Evolutionary conservation across 2,113 vertebrate species (phyloP), one percentile per base, ranked within the genome.

Genomic region (Hippoglossus stenolepis): DNA sequence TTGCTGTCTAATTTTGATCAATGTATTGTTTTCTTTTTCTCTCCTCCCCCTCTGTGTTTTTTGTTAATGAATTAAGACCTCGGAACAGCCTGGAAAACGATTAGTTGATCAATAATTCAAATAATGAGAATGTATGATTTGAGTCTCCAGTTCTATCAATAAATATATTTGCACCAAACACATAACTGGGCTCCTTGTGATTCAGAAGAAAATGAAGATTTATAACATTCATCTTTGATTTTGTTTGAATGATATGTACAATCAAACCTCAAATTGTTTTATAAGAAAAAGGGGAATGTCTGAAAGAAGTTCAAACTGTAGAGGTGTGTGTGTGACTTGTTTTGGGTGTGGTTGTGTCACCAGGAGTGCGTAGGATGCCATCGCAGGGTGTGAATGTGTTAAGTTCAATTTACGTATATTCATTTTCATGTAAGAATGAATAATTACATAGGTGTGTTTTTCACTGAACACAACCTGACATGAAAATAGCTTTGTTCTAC

Each of bases 141-240:
- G 66, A 74, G 17, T 80, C 70, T 84, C 31, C 83, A 88, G 70
- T 20, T 79, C 53, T 66, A 47, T 75, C 64, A 93, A 86, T 85
- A 88, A 91, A 77, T 65, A 73, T 64, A 79, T 87, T 83, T 87
- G 72, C 82, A 84, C 65, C 84, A 73, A 90, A n/a, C 11, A n/a
- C 26, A 40, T 40, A 26, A 18, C 45, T 26, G 14, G 13, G 11
- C 23, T 26, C 9, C 21, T 70, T 47, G 24, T 53, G 4, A 21
- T 31, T 65, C 12, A 59, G 28, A 26, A 21, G 10, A 1, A 18
- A 31, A 53, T 17, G 0, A 66, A 8, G 2, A 12, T 3, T 65
- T 64, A 24, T 11, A 4, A 14, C 56, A 51, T 20, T 23, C 0
- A 23, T 40, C n/a, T n/a, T 23, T 45, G 21, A 51, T 38, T n/a